These are phyloP conservation scores for Danio tinwini DNA, from an alignment of 2,797 vertebrate genomes.

Conservation along the genomic window DNA sequence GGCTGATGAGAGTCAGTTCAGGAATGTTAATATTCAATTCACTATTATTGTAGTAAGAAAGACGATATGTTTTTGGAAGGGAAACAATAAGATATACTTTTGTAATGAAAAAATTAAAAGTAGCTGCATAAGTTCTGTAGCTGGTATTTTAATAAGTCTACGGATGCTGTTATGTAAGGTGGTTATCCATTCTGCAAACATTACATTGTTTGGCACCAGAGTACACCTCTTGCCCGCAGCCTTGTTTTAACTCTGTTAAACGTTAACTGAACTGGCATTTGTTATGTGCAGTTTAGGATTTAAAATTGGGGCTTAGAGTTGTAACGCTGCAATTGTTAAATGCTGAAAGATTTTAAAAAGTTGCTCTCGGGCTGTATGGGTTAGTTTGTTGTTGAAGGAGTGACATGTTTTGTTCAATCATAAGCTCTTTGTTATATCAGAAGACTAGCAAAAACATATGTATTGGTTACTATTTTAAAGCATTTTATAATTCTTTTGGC, in stretches of 20 bases:
- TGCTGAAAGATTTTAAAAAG: neutral
- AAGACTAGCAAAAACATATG: neutral
- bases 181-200: slow-evolving; percentile 11
- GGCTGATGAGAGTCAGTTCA: slow-evolving; percentile 22
- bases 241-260: slow-evolving; percentile 2
- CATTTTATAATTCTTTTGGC: neutral
- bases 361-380: neutral
- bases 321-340: neutral
- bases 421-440: neutral
- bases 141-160: neutral
- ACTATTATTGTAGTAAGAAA: neutral
- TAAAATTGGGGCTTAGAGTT: neutral
- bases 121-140: neutral
- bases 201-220: neutral
- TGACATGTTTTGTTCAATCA: neutral
- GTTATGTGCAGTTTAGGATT: neutral
- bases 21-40: slow-evolving; percentile 33
- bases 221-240: slow-evolving; percentile 1
- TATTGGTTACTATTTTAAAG: neutral
- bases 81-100: neutral
- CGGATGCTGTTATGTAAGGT: slow-evolving; percentile 5
- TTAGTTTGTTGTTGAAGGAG: neutral
- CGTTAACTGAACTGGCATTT: slow-evolving; percentile 23
- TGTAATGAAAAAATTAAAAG: neutral
- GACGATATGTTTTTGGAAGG: neutral